phyloP scores from a whole-genome alignment of 2,113 vertebrate genomes.

The Cariama cristata region DNA sequence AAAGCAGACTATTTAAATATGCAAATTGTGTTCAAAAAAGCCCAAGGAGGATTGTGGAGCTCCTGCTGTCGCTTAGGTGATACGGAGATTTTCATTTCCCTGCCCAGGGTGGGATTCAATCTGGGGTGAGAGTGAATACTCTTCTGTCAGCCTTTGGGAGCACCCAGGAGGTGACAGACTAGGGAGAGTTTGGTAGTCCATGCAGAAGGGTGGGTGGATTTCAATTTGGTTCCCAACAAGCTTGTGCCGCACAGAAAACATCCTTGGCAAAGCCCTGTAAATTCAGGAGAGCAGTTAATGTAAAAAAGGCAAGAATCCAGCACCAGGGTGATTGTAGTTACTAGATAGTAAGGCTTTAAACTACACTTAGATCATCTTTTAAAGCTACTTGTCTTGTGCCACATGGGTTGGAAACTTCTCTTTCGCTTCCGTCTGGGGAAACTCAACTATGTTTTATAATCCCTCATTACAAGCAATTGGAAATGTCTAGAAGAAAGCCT shows the following conservation, averaged over 20 bases:
- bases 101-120: neutral
- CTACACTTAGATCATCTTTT: neutral
- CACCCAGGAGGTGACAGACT: neutral
- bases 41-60: neutral
- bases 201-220: neutral
- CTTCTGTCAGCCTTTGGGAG: neutral
- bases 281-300: neutral
- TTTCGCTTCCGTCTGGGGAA: neutral
- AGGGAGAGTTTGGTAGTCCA: neutral
- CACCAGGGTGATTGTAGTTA: neutral
- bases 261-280: neutral
- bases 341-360: neutral
- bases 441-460: neutral
- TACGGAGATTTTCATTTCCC: neutral
- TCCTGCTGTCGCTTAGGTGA: neutral
- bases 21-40: neutral
- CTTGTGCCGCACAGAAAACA: neutral
- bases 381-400: neutral
- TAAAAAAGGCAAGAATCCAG: neutral
- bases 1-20: slow-evolving; percentile 4
- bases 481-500: neutral
- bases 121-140: neutral
- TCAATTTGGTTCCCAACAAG: neutral
- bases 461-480: neutral
- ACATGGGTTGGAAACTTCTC: neutral